These are phyloP conservation scores for Blomia tropicalis DNA, from an alignment of 2,888 invertebrate genomes.

Conservation along the genomic window DNA sequence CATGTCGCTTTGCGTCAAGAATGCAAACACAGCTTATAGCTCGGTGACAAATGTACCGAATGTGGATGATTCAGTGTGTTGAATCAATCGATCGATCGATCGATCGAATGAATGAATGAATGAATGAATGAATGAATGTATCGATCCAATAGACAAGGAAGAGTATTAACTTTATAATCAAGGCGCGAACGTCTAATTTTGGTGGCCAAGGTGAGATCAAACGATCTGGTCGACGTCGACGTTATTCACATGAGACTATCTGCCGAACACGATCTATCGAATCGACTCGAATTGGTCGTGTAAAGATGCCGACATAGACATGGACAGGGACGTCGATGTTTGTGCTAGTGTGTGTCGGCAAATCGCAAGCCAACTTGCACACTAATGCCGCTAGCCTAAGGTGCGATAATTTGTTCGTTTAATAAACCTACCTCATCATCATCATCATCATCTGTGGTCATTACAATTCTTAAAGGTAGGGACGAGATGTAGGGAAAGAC, in stretches of 20 bases:
- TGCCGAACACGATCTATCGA: constrained; percentile 4
- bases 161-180: too few relatives aligned
- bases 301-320: neutral
- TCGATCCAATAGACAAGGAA: neutral
- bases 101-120: neutral
- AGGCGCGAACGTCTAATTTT: too few relatives aligned
- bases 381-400: neutral
- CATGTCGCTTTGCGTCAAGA: too few relatives aligned
- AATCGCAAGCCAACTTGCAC: neutral
- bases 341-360: too few relatives aligned
- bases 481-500: too few relatives aligned
- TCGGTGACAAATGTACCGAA: too few relatives aligned
- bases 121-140: neutral
- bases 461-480: too few relatives aligned
- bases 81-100: neutral
- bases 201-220: too few relatives aligned
- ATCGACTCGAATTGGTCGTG: neutral
- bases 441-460: constrained; percentile 12
- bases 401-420: constrained; percentile 13
- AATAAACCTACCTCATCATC: constrained; percentile 13
- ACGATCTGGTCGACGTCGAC: too few relatives aligned
- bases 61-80: neutral
- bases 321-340: too few relatives aligned
- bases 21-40: too few relatives aligned
- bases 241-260: too few relatives aligned